These are phyloP conservation scores for Pampusana beccarii DNA, from an alignment of 2,113 vertebrate genomes.

Conservation along the genomic window DNA sequence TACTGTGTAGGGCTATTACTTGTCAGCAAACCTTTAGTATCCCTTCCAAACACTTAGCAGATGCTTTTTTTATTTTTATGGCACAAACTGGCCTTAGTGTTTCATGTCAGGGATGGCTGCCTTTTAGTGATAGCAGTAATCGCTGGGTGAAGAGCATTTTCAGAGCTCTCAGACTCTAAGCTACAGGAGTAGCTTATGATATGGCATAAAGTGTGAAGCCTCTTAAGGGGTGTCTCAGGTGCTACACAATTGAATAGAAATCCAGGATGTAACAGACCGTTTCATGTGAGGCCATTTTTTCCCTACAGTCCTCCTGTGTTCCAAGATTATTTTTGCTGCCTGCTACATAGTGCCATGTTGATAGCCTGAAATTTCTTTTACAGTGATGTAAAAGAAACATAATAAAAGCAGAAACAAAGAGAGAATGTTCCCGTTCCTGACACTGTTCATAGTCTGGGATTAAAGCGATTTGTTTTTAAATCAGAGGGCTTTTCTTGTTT, in stretches of 20 bases:
- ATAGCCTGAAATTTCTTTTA: neutral
- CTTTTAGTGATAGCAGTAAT: neutral
- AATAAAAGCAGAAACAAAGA: neutral
- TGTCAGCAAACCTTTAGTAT: neutral
- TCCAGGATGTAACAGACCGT: neutral
- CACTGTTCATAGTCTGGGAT: neutral
- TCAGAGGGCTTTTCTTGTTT: neutral
- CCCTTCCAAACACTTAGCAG: neutral
- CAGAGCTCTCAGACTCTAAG: neutral
- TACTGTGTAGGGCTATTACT: neutral
- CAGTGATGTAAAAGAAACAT: neutral
- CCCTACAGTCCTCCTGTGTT: neutral
- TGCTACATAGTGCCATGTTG: neutral
- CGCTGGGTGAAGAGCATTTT: neutral
- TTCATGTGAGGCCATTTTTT: neutral
- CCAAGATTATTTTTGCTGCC: neutral
- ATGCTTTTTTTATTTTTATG: neutral
- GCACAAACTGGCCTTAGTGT: neutral
- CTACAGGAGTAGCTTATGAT: neutral
- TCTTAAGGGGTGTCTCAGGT: neutral
- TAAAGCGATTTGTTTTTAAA: neutral
- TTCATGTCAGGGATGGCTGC: neutral
- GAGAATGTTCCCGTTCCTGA: neutral
- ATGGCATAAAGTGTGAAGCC: neutral
- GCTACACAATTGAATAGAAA: neutral